Percentiles rank a stretch among this genome's conserved stretches.
phyloP scores from a whole-genome alignment of 2,113 vertebrate genomes.

The Otocyon megalotis region DNA sequence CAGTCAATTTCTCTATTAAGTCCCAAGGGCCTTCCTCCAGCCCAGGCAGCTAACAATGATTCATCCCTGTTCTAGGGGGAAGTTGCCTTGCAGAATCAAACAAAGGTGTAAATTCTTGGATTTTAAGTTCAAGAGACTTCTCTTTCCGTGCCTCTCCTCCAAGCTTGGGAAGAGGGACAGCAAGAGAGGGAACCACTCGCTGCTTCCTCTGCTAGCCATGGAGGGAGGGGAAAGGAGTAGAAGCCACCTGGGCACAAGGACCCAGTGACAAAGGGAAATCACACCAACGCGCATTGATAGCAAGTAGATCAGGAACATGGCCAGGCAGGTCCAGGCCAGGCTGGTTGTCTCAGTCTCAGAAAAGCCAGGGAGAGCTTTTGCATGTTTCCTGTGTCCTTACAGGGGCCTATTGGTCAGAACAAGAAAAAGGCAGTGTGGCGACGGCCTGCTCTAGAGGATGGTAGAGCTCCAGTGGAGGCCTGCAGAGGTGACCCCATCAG shows the following conservation, averaged over 20 bases:
- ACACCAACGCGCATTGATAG: rapidly evolving
- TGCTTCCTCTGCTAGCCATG: not conserved
- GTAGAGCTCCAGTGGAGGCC: not conserved
- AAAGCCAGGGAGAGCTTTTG: not conserved
- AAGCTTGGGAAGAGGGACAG: not conserved
- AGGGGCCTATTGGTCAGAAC: not conserved
- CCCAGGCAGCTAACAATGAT: not conserved
- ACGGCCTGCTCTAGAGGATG: not conserved
- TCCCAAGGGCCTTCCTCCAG: constrained; percentile 43
- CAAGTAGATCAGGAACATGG: not conserved
- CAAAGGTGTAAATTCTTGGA: constrained; percentile 42
- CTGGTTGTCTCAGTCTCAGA: not conserved
- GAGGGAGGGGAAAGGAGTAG: not conserved
- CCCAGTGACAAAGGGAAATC: not conserved
- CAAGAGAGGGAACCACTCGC: not conserved
- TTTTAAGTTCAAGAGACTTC: not conserved
- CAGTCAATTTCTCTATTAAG: constrained; percentile 57
- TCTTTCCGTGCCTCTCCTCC: not conserved
- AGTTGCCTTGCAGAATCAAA: not conserved
- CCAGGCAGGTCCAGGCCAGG: not conserved
- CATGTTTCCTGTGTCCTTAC: not conserved
- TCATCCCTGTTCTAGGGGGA: constrained; percentile 47
- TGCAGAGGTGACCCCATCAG: not conserved
- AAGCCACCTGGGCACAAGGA: not conserved
- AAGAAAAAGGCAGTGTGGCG: too few species aligned